Conservation (phyloP, 2,888 invertebrate species). For the Tetragonula carbonaria region DNA sequence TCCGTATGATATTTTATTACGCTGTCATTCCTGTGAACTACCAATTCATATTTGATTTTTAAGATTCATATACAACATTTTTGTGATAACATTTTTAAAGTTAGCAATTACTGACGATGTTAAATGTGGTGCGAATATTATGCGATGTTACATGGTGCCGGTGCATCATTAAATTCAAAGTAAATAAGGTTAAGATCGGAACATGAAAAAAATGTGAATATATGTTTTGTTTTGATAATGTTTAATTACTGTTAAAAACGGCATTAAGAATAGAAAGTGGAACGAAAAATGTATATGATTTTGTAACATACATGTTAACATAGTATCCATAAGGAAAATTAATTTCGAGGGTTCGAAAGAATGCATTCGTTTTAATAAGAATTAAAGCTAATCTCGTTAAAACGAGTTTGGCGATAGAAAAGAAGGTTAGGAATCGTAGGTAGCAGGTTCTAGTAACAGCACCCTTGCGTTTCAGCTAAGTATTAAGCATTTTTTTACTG, state of each 20-base stretch:
- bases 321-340: not conserved
- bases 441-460: not conserved
- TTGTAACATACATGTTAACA: slow-evolving; percentile 2
- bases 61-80: slow-evolving; percentile 7
- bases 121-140: not conserved
- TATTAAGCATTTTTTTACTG: not conserved
- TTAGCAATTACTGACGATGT: not conserved
- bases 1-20: slow-evolving; percentile 14
- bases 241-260: not conserved
- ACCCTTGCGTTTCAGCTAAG: not conserved
- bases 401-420: not conserved
- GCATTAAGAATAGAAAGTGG: not conserved
- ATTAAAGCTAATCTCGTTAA: slow-evolving; percentile 7
- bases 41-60: slow-evolving; percentile 44
- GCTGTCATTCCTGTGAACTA: slow-evolving; percentile 67
- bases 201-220: not conserved
- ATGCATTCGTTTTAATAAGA: slow-evolving; percentile 1
- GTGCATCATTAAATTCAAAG: not conserved
- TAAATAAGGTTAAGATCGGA: not conserved
- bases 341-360: not conserved
- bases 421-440: too few relatives aligned
- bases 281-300: not conserved
- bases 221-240: not conserved
- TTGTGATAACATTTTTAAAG: slow-evolving; percentile 7
- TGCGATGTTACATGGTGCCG: not conserved